Evolutionary conservation across 2,113 vertebrate genomes (phyloP), one percentile per base, ranked within the genome.

Genomic region (Lucifuga dentata): DNA sequence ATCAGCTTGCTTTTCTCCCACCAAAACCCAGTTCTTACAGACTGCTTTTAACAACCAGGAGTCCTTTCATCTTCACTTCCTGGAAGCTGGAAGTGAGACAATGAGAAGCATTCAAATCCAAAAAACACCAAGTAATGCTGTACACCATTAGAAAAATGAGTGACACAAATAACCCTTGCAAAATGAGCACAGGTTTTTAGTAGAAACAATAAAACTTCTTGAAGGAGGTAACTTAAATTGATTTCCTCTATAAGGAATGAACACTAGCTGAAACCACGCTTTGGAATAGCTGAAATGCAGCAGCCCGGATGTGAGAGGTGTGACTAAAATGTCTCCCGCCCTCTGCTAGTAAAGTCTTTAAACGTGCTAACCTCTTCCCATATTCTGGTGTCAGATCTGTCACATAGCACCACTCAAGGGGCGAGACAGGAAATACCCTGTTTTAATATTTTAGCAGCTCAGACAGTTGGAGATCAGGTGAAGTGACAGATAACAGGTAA

Each of bases 331-430:
- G 71, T 3, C 46, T 72, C 46, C 26, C 1, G 1, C 69, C 51
- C 23, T 9, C 59, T 49, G 50, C 57, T 41, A 26, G 55, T 55
- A 56, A 49, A 72, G 45, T 53, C 39, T 78, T 70, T 43, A 61
- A 70, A 59, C 29, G 19, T 29, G 8, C 61, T 63, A 75, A 66
- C 26, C 12, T 73, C 36, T 38, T 50, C 13, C 62, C 57, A 16
- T 65, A 63, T 49, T 73, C 38, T 10, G n/a, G 48, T 76, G 63
- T 79, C 63, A 64, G 24, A 66, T 32, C 21, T 66, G 71, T 84
- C 75, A 61, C 49, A 43, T 19, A 63, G 44, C 1, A 0, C 16
- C 7, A 16, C 71, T 68, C 36, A 45, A 19, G 49, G 66, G 49
- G 48, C 21, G 5, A 41, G 53, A 39, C 2, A 8, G 46, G 65